phyloP scores from a whole-genome alignment of 2,797 vertebrate genomes.

The Myotis daubentonii region DNA sequence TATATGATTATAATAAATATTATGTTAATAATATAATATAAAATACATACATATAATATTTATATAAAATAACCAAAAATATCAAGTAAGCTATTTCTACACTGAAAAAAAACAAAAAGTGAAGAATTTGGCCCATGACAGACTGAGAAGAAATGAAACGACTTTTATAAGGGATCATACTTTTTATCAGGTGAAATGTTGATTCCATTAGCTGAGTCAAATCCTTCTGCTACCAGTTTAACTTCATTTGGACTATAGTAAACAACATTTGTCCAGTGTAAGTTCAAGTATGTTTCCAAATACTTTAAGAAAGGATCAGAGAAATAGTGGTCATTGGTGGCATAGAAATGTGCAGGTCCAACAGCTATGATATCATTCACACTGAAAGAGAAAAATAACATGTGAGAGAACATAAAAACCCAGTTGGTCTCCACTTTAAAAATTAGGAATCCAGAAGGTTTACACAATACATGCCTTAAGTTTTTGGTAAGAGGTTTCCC shows the following conservation, averaged over 20 bases:
- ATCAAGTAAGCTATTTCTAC: conserved; percentile 34
- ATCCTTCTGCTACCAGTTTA: conserved; percentile 91
- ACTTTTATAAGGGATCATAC: conserved; percentile 83
- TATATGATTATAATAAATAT: no score
- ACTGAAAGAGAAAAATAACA: conserved; percentile 83
- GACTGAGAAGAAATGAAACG: conserved; percentile 1
- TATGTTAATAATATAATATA: no score
- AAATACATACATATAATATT: not conserved
- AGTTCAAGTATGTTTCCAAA: conserved; percentile 88
- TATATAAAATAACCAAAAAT: not conserved
- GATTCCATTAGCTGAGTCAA: conserved; percentile 93
- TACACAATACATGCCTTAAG: not conserved
- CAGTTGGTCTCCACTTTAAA: not conserved
- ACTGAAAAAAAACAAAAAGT: not conserved
- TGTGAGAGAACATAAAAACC: not conserved
- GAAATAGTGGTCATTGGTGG: conserved; percentile 95
- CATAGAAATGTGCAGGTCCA: conserved; percentile 93
- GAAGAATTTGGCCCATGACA: not conserved
- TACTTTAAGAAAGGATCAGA: conserved; percentile 78
- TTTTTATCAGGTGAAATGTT: conserved; percentile 92
- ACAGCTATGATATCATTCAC: conserved; percentile 94
- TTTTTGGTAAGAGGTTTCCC: not conserved
- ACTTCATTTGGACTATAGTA: conserved; percentile 94
- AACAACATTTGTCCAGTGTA: conserved; percentile 91
- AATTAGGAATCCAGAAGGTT: not conserved